phyloP scores from a whole-genome alignment of 2,888 invertebrate genomes.

The Galerucella pusilla region DNA sequence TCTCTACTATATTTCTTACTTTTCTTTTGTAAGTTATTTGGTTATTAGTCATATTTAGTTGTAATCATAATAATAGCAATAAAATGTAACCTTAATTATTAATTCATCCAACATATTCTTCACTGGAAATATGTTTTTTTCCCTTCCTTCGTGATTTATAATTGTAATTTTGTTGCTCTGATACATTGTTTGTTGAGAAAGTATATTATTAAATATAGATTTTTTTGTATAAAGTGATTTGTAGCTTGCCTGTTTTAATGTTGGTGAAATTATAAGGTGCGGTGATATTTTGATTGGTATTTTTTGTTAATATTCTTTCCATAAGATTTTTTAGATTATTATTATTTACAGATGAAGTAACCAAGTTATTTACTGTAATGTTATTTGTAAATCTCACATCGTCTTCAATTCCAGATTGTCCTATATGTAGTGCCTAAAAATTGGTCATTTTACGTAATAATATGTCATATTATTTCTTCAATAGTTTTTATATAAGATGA shows the following conservation, averaged over 20 bases:
- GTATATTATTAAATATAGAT: background rate
- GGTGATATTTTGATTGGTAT: constrained; percentile 53
- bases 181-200: no score
- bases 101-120: no score
- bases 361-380: constrained; percentile 52
- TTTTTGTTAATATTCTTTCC: constrained; percentile 51
- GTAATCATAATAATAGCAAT: no score
- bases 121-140: no score
- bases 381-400: constrained; percentile 53
- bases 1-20: no score
- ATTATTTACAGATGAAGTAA: constrained; percentile 52
- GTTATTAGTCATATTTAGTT: no score
- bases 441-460: background rate
- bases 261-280: constrained; percentile 54
- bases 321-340: constrained; percentile 54
- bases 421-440: constrained; percentile 41
- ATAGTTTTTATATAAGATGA: background rate
- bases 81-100: no score
- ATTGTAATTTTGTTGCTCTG: no score
- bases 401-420: constrained; percentile 42
- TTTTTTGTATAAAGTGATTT: background rate
- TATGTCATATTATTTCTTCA: background rate
- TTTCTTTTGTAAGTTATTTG: no score
- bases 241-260: constrained; percentile 54
- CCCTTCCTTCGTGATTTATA: no score